Evolutionary conservation across 1,140 invertebrate species (phyloP), one percentile per base, ranked within the genome.

Genomic region (Conopomorpha cramerella): DNA sequence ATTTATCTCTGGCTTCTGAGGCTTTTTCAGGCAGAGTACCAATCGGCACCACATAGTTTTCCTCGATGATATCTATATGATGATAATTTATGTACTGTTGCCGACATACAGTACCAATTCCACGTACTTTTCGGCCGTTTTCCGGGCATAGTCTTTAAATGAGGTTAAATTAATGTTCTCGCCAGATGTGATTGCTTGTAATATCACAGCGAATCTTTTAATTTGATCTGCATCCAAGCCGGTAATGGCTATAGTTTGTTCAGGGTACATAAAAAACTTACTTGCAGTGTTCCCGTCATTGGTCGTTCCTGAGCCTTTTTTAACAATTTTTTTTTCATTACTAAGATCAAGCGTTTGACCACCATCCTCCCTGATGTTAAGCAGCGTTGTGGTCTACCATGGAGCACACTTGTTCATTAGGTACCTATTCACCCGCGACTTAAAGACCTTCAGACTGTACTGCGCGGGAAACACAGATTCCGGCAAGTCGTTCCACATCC

Each of bases 211-310:
- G 39, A 68, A 56, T 41, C 53, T 42, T 30, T 41, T 45, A 16
- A 70, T 56, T 33, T 65, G 23, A 39, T 38, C 48, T 55, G 45
- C 41, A 57, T 76, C 54, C 31, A 63, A 36, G 11, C 54, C 55
- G 13, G 41, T 71, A 23, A 73, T 67, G 36, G 43, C 32, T 36
- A 53, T 43, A 39, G 52, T 43, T 45, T 50, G 34, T 28, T 44
- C 34, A n/a, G 50, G 38, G 36, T 64, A 30, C 29, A 35, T 27
- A 36, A 66, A 70, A 48, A 72, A 66, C 38, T 30, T 35, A 39
- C 64, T 47, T 12, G 47, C 51, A 8, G 55, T 62, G 43, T 73
- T 72, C 10, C 58, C 59, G 40, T 61, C 55, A 37, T 67, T 71
- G 4, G 57, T 55, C 8, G 45, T 50, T 13, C 60, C 60, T 36